Evolutionary conservation across 2,113 vertebrate species (phyloP).

Genomic region (Trogon surrucura): DNA sequence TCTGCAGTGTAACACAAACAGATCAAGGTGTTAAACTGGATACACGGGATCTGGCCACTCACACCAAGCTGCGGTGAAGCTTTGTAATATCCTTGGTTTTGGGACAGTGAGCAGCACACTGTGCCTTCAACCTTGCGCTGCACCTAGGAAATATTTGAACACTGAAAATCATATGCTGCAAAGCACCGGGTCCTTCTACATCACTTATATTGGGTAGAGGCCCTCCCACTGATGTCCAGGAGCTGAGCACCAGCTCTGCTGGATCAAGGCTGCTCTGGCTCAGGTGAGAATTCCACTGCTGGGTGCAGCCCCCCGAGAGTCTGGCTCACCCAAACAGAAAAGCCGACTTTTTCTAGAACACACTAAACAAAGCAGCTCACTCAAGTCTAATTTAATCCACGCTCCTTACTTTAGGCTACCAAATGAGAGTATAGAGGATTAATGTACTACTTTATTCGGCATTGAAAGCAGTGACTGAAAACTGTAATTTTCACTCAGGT

Average conservation of each 20-base stretch:
- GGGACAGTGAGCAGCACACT: accelerated
- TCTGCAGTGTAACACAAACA: not conserved
- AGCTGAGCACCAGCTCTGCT: not conserved
- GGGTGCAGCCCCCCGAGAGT: not conserved
- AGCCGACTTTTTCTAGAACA: not conserved
- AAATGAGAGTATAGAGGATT: constrained; percentile 58
- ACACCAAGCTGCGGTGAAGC: not conserved
- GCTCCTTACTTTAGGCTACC: constrained; percentile 18
- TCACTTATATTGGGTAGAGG: not conserved
- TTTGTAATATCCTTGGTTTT: not conserved
- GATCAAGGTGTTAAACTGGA: not conserved
- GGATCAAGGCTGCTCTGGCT: not conserved
- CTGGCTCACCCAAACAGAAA: not conserved
- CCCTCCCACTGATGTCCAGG: accelerated
- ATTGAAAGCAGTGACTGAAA: constrained; percentile 59
- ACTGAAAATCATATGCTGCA: not conserved
- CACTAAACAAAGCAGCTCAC: constrained; percentile 32
- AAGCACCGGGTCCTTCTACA: not conserved
- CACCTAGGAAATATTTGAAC: not conserved
- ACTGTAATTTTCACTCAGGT: constrained; percentile 45
- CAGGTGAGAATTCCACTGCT: not conserved
- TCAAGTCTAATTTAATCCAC: constrained; percentile 12
- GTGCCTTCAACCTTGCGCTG: not conserved
- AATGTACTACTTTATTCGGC: constrained; percentile 56
- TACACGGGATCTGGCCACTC: too few relatives aligned